A percentile compares a stretch with the other conserved stretches of the same genome.
phyloP scores from a whole-genome alignment of 2,113 vertebrate species.

The Acrocephalus kingi region DNA sequence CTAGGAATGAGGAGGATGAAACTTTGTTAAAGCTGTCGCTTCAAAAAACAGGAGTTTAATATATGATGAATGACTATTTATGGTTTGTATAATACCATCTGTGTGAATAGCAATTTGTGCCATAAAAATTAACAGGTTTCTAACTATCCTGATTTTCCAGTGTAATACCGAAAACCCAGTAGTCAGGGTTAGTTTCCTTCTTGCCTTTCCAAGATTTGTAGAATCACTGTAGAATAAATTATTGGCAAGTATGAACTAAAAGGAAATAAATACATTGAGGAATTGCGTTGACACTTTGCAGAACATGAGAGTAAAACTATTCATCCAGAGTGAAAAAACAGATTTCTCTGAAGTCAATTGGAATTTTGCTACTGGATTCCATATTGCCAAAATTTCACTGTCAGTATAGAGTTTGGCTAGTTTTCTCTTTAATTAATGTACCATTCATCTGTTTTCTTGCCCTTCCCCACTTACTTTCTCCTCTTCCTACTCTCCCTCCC shows the following conservation, averaged over 20 bases:
- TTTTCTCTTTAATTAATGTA: conserved; percentile 8
- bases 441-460: neutral
- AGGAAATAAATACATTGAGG: neutral
- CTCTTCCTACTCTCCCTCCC: neutral
- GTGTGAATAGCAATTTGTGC: neutral
- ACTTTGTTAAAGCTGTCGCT: neutral
- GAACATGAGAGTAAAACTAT: neutral
- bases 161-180: neutral
- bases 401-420: neutral
- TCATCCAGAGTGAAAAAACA: neutral
- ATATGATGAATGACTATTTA: neutral
- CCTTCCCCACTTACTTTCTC: neutral
- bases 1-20: neutral
- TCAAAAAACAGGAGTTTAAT: conserved; percentile 3
- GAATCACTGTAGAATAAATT: neutral
- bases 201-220: neutral
- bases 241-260: neutral
- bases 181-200: neutral
- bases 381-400: neutral
- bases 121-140: neutral
- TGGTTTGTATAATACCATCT: neutral
- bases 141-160: neutral
- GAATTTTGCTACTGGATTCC: neutral
- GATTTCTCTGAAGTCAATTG: neutral
- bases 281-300: neutral